Conservation (phyloP, 2,888 invertebrate species). For the Saturnia pavonia region DNA sequence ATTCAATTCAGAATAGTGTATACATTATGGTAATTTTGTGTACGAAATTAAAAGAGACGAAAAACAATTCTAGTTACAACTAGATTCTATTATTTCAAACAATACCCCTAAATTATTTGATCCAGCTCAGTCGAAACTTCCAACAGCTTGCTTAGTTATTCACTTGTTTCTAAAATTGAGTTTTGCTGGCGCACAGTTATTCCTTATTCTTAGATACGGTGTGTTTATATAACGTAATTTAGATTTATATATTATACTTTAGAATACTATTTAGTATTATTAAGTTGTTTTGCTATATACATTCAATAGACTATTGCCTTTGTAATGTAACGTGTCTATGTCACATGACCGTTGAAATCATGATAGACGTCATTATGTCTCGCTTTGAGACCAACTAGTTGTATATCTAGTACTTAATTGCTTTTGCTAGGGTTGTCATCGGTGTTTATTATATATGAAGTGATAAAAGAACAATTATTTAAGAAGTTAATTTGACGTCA, state of each 20-base stretch:
- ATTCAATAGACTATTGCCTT: not conserved
- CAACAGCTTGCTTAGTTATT: not conserved
- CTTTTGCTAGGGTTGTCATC: not conserved
- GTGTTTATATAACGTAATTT: not conserved
- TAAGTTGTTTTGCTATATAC: not conserved
- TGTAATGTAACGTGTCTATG: not conserved
- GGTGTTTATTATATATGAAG: not conserved
- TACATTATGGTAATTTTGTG: not conserved
- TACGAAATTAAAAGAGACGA: not conserved
- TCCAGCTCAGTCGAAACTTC: constrained; percentile 1
- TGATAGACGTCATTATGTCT: not conserved
- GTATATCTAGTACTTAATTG: not conserved
- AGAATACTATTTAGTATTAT: not conserved
- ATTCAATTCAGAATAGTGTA: not conserved
- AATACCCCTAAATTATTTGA: constrained; percentile 16
- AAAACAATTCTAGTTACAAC: constrained; percentile 8
- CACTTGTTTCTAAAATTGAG: constrained; percentile 1
- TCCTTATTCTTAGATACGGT: constrained; percentile 8
- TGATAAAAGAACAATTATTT: not conserved
- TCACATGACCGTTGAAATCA: not conserved
- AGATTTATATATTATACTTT: not conserved
- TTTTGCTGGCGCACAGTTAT: constrained; percentile 11
- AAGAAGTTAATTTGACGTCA: too few species aligned
- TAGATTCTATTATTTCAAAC: constrained; percentile 12
- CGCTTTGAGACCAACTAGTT: not conserved